Base-by-base conservation (phyloP, 2,888 invertebrate species). In the Caenorhabditis parvicauda region DNA sequence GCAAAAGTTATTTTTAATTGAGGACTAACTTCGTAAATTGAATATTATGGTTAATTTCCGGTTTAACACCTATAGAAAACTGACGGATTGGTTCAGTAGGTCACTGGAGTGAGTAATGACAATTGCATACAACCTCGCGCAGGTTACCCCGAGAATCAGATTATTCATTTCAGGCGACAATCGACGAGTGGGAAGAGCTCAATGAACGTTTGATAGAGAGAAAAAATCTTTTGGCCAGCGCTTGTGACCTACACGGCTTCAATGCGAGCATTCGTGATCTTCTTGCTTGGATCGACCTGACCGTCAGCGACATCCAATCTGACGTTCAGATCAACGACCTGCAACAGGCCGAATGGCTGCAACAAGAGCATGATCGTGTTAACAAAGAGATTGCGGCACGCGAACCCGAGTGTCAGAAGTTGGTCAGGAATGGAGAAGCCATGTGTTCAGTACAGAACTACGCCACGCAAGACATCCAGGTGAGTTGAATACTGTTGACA, bases 401-500 rank as follows among this genome's bases (percentile, higher is more conserved):
- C 3, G 91, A 92, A 82, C 88, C 88, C 62, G 88, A 87, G 76
- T 90, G 90, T 84, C 85, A 88, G 12, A 86, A 86, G 49, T 88
- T 90, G 3, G 87, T 89, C 32, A 88, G 88, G 66, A 83, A 88
- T 47, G 90, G 91, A 0, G 87, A 90, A 70, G 87, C 88, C 17
- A 90, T 96, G 87, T 88, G 92, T 22, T 88, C 89, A 74, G 88
- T 88, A 0, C 88, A 88, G 0, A 94, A 95, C 81, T 90, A 89
- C 82, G 89, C 90, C 3, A 87, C 70, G 14, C 79, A 78, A 38
- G 84, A 84, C 70, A 83, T 83, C 68, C 70, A 65, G 32, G n/a
- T n/a, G n/a, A n/a, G n/a, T n/a, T n/a, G n/a, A n/a, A n/a, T n/a
- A n/a, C n/a, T n/a, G n/a, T n/a, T n/a, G n/a, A n/a, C n/a, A n/a